phyloP scores from a whole-genome alignment of 53 echinoderm and acorn worm genomes.

The Holothuria leucospilota region DNA sequence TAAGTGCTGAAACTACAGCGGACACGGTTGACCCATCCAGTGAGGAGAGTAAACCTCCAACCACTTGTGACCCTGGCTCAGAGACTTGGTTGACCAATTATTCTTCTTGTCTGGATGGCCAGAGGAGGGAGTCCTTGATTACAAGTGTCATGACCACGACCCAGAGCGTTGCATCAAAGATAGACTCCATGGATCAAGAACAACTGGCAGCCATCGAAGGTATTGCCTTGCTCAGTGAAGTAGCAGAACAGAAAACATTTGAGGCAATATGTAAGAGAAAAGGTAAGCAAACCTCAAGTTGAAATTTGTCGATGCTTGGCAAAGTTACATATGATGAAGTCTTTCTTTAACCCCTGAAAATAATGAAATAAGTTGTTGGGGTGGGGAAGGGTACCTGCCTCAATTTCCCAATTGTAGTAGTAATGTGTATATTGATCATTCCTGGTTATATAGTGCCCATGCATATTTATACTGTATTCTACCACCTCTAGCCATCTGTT shows the following conservation, averaged over 20 bases:
- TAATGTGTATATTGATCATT: no score
- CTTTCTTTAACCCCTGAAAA: not conserved
- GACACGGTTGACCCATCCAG: not conserved
- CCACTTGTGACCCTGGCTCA: constrained; percentile 1
- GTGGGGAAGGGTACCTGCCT: no score
- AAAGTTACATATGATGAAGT: no score
- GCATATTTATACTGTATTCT: no score
- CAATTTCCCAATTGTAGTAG: no score
- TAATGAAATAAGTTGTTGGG: no score
- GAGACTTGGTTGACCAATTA: constrained; percentile 20
- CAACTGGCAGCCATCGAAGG: constrained; percentile 96
- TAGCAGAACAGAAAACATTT: constrained; percentile 84
- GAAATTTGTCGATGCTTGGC: no score
- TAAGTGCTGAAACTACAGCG: not conserved
- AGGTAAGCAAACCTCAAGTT: not conserved
- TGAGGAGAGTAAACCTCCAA: not conserved
- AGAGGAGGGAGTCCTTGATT: constrained; percentile 82
- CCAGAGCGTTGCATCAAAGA: constrained; percentile 80
- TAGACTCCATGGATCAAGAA: constrained; percentile 84
- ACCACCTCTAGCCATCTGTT: no score
- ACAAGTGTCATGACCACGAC: constrained; percentile 85
- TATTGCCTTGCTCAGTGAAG: constrained; percentile 93
- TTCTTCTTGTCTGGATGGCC: constrained; percentile 27
- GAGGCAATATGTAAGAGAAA: constrained; percentile 46
- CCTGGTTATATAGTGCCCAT: no score